phyloP scores from a whole-genome alignment of 2,113 vertebrate genomes.

The Pachycephala philippinensis region DNA sequence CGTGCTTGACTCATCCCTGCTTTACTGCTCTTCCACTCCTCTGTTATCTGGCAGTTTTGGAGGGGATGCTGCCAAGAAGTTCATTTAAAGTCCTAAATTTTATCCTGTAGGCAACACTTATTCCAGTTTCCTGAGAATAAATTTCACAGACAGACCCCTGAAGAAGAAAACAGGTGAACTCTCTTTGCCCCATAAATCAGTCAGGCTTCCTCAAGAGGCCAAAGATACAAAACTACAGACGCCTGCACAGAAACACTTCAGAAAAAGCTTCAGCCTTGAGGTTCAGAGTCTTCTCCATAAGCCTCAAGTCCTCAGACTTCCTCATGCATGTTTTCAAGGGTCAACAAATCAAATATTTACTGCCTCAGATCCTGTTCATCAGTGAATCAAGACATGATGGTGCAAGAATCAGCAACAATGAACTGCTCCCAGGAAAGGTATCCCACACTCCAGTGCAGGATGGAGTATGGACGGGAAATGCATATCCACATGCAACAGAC shows the following conservation, averaged over 20 bases:
- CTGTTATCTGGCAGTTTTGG: background rate
- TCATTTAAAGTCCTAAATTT: background rate
- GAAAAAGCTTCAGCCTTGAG: background rate
- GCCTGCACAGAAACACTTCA: background rate
- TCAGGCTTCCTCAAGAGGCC: background rate
- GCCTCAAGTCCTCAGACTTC: background rate
- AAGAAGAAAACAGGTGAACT: conserved; percentile 9
- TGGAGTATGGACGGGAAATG: background rate
- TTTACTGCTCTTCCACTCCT: background rate
- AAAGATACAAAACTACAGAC: background rate
- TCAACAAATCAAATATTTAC: background rate
- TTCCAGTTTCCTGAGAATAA: background rate
- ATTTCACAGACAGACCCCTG: background rate
- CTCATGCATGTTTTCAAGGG: background rate
- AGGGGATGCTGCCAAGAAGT: background rate
- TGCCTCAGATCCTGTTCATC: background rate
- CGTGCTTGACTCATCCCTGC: background rate
- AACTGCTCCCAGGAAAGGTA: background rate
- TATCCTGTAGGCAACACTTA: background rate
- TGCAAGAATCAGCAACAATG: background rate
- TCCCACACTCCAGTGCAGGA: background rate
- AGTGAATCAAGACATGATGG: background rate
- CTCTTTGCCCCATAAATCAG: background rate
- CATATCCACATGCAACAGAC: background rate
- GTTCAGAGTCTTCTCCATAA: background rate